phyloP scores from a whole-genome alignment of 2,888 invertebrate species.

The Ceriagrion tenellum region DNA sequence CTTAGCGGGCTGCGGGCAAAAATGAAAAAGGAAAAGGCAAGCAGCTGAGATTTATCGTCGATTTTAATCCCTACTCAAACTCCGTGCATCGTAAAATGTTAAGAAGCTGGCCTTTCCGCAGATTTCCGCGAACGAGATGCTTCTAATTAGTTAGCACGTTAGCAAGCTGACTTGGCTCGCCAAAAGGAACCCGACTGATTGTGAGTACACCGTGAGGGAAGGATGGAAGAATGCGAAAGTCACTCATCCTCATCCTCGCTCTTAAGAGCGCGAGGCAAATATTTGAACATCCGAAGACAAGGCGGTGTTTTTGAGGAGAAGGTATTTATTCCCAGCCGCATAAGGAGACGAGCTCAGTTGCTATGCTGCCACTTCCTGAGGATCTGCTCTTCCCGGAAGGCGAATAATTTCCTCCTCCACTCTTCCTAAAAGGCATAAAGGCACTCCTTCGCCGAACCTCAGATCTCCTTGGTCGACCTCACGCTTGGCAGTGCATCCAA shows the following conservation, averaged over 20 bases:
- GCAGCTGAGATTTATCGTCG: background rate
- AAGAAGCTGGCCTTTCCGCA: background rate
- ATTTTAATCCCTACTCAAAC: background rate
- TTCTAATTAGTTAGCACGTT: conserved; percentile 7
- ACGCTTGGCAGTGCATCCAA: background rate
- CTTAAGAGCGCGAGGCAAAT: background rate
- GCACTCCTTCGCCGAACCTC: background rate
- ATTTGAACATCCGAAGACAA: background rate
- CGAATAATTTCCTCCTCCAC: background rate
- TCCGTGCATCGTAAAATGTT: background rate
- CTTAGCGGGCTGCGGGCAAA: background rate
- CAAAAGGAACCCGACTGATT: background rate
- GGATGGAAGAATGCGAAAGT: background rate
- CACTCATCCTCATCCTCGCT: background rate
- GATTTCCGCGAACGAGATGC: conserved; percentile 2
- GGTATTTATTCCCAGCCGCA: background rate
- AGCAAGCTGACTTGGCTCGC: background rate
- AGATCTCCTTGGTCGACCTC: background rate
- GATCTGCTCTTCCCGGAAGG: background rate
- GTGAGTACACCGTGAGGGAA: too few species aligned
- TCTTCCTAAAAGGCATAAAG: background rate
- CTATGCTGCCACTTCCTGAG: background rate
- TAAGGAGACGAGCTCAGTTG: background rate
- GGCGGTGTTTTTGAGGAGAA: too few species aligned
- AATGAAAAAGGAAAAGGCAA: background rate